These are phyloP conservation scores for Lepeophtheirus salmonis DNA, from an alignment of 1,140 invertebrate species.

Conservation along the genomic window DNA sequence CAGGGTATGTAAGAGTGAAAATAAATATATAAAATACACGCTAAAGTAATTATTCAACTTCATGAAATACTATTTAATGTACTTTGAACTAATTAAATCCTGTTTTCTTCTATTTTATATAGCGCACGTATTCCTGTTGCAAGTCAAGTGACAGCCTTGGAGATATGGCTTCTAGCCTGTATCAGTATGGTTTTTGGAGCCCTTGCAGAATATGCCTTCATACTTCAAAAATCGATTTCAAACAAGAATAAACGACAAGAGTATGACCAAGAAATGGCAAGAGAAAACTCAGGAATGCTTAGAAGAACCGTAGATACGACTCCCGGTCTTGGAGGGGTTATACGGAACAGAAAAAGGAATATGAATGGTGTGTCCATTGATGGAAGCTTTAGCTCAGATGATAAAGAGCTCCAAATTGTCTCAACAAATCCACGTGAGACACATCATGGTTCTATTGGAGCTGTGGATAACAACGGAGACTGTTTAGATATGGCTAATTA, in stretches of 20 bases:
- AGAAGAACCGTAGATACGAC: not conserved
- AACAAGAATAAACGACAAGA: not conserved
- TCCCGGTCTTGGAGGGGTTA: not conserved
- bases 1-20: no score
- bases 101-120: not conserved
- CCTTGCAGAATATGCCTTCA: conserved; percentile 15
- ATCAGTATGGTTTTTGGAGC: conserved; percentile 15
- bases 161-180: conserved; percentile 17
- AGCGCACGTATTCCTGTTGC: conserved; percentile 18
- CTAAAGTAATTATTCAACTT: no score
- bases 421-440: not conserved
- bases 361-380: not conserved
- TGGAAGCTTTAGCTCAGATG: not conserved
- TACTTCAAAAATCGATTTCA: conserved; percentile 4
- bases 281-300: not conserved
- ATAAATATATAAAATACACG: no score
- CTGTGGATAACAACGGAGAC: not conserved
- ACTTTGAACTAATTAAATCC: no score
- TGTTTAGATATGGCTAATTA: not conserved
- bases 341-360: not conserved
- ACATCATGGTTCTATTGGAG: not conserved
- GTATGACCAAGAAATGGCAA: not conserved
- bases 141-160: conserved; percentile 15
- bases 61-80: no score
- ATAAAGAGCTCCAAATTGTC: not conserved